Conservation (phyloP, 2,797 vertebrate species). For the Halcyon smyrnensis region DNA sequence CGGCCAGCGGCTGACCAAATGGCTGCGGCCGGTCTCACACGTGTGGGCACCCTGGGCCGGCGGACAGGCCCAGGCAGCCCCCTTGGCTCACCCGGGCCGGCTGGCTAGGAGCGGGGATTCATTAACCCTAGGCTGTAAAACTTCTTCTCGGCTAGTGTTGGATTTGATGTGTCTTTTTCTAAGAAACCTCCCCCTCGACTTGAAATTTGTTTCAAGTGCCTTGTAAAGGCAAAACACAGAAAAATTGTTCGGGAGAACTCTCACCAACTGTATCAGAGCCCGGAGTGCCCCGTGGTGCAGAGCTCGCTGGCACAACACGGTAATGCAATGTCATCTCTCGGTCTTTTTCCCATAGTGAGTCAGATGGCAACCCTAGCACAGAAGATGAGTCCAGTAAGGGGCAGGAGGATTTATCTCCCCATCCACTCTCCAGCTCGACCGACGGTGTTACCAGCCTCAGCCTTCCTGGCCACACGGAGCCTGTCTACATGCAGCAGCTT, state of each 20-base stretch:
- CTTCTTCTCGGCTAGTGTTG: background rate
- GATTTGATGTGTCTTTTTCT: background rate
- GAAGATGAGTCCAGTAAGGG: conserved; percentile 99
- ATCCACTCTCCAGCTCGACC: conserved; percentile 88
- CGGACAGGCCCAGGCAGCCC: background rate
- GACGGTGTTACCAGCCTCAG: conserved; percentile 88
- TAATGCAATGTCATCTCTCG: conserved; percentile 55
- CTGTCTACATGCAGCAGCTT: conserved; percentile 94
- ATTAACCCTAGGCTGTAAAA: background rate
- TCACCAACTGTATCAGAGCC: background rate
- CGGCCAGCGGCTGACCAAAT: conserved; percentile 9
- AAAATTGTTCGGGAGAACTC: accelerated
- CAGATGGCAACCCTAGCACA: conserved; percentile 89
- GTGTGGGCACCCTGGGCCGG: background rate
- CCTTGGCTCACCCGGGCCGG: background rate
- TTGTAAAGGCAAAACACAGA: background rate
- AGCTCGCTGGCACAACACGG: accelerated
- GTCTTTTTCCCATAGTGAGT: conserved; percentile 77
- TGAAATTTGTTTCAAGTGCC: background rate
- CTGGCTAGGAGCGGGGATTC: accelerated
- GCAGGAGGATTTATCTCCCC: conserved; percentile 94
- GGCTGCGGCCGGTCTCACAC: background rate
- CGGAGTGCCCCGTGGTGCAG: background rate
- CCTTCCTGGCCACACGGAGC: conserved; percentile 79
- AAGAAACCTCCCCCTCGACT: background rate